Evolutionary conservation across 2,113 vertebrate genomes (phyloP).

Genomic region (Passer domesticus): DNA sequence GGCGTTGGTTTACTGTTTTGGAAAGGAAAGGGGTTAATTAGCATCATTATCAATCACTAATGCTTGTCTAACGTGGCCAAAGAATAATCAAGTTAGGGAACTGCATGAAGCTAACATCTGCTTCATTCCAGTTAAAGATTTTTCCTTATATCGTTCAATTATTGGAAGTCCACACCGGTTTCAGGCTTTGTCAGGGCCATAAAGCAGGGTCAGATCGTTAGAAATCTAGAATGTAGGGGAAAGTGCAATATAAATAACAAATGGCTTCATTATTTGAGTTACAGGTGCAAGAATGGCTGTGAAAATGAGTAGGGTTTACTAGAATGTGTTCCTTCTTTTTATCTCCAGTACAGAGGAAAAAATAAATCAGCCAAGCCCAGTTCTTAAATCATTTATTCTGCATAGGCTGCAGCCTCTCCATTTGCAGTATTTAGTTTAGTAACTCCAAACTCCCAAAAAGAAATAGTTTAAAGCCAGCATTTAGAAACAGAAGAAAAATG

Average conservation of each 20-base stretch:
- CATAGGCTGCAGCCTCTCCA: not conserved
- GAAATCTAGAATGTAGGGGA: constrained; percentile 57
- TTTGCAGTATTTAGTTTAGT: not conserved
- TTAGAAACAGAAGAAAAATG: not conserved
- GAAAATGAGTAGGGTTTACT: constrained; percentile 33
- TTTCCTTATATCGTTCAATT: constrained; percentile 62
- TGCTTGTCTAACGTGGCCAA: constrained; percentile 81
- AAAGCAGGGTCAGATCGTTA: constrained; percentile 69
- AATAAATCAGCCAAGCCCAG: not conserved
- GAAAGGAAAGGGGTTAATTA: constrained; percentile 81
- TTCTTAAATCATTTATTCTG: not conserved
- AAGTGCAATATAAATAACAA: constrained; percentile 67
- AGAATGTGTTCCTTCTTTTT: constrained; percentile 40
- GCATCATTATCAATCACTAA: constrained; percentile 83
- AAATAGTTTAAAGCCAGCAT: not conserved
- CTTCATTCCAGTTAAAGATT: constrained; percentile 76
- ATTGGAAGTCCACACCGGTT: constrained; percentile 50
- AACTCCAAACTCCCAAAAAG: not conserved
- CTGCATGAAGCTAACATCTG: constrained; percentile 80
- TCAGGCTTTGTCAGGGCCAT: constrained; percentile 68
- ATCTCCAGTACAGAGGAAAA: not conserved
- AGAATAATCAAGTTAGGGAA: constrained; percentile 83
- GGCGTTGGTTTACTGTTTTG: constrained; percentile 63
- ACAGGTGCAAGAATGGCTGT: constrained; percentile 66
- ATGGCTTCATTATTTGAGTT: constrained; percentile 67